Percentiles rank a stretch among this genome's conserved stretches.
These are phyloP conservation scores for Gephyroberyx darwinii DNA, from an alignment of 2,797 vertebrate species.

Conservation along the genomic window DNA sequence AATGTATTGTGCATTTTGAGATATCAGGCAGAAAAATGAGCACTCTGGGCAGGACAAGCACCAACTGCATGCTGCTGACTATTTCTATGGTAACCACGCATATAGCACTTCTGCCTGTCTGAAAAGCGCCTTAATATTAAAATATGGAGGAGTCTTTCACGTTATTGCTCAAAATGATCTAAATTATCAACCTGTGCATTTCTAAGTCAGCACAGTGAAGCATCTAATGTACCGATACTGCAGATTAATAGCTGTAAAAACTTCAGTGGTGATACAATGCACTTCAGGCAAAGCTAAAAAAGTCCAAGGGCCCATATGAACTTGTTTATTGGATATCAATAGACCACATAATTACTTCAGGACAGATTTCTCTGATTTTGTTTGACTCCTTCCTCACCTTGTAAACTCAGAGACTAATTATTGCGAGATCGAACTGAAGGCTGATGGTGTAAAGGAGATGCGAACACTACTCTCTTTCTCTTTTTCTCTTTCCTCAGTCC, in stretches of 20 bases:
- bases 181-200: constrained; percentile 6
- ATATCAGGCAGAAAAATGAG: too few relatives aligned
- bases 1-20: too few relatives aligned
- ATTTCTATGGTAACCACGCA: too few relatives aligned
- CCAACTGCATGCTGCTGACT: too few relatives aligned
- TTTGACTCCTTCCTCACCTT: constrained; percentile 65
- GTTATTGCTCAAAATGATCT: not conserved
- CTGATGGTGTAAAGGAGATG: constrained; percentile 44
- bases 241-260: constrained; percentile 32
- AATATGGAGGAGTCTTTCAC: not conserved
- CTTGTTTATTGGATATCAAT: constrained; percentile 64
- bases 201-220: constrained; percentile 2
- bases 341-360: constrained; percentile 59
- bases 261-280: constrained; percentile 26
- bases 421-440: constrained; percentile 45
- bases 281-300: constrained; percentile 32
- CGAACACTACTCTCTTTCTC: constrained; percentile 40
- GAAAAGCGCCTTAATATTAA: constrained; percentile 2
- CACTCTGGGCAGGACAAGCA: too few relatives aligned
- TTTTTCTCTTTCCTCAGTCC: constrained; percentile 40
- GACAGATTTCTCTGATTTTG: constrained; percentile 56
- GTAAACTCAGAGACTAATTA: constrained; percentile 66
- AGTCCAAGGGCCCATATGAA: constrained; percentile 33
- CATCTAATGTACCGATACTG: not conserved
- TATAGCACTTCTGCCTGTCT: too few relatives aligned